Base-by-base conservation (phyloP, 2,113 vertebrate genomes). In the Willisornis vidua region DNA sequence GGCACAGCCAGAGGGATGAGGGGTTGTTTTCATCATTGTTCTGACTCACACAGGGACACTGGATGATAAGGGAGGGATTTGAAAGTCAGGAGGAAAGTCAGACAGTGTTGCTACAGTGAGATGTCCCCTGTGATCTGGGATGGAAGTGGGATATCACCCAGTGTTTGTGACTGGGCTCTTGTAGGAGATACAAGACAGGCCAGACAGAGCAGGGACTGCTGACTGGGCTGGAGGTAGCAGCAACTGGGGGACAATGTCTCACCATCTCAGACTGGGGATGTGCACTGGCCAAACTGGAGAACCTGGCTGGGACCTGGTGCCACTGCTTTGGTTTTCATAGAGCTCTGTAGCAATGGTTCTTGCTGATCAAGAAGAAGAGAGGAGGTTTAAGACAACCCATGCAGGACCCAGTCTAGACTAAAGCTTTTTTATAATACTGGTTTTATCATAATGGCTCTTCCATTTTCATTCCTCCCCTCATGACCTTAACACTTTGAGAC, bases 191-290 rank as follows among this genome's bases (percentile, higher is more conserved):
- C 6, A 10, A 25, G 58, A 10, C 2, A 5, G 41, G 46, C 6
- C 0, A 12, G 16, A 14, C 19, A 14, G 52, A 52, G 43, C 2
- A 0, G 25, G 52, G 35, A 4, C 35, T 1, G 16, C 20, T 14
- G 18, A 19, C 39, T 7, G 4, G n/a, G 71, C 24, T 57, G 66
- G 45, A 1, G 24, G 66, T 45, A n/a, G 28, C 1, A 7, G 66
- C 63, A 57, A 7, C 24, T 41, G 13, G 20, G 20, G 3, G 7
- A 18, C 1, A 3, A 8, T 16, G 20, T n/a, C 66, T 59, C 6
- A 11, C n/a, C 54, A n/a, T 26, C 26, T 79, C 14, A 4, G 8
- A 26, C 58, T 43, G 71, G 75, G 23, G 18, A 20, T 7, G 19
- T 19, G 48, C 26, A 9, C 59, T 65, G 80, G 73, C 24, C 48